Conservation (phyloP, 2,113 vertebrate species). For the Oncorhynchus nerka region DNA sequence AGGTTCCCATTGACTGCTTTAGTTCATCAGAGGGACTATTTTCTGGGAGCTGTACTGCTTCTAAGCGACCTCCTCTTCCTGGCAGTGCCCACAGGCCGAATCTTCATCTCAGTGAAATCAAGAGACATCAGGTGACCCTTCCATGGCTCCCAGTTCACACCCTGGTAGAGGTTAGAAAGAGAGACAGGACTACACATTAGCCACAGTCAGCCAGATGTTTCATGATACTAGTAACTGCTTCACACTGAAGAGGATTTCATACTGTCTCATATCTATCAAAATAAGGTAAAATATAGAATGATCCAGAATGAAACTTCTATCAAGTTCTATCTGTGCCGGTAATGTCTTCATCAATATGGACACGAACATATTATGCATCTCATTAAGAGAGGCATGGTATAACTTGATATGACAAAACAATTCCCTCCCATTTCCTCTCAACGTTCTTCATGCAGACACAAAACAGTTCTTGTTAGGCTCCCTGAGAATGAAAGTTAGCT, state of each 20-base stretch:
- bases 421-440: background rate
- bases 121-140: conserved; percentile 88
- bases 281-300: too few species aligned
- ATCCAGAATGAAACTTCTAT: too few species aligned
- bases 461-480: background rate
- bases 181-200: background rate
- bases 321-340: too few species aligned
- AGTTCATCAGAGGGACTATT: conserved; percentile 6
- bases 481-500: background rate
- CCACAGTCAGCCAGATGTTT: background rate
- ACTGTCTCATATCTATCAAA: background rate
- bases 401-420: background rate
- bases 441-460: background rate
- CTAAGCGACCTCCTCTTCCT: conserved; percentile 71
- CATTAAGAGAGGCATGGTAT: background rate
- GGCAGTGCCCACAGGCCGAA: conserved; percentile 67
- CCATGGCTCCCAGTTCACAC: conserved; percentile 90
- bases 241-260: background rate
- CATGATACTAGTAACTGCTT: too few species aligned
- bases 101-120: conserved; percentile 86
- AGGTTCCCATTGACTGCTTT: conserved; percentile 5
- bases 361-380: background rate
- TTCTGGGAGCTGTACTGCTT: conserved; percentile 15
- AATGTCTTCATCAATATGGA: too few species aligned
- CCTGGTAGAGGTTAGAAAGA: conserved; percentile 58